phyloP scores from a whole-genome alignment of 2,888 invertebrate species.

The Gastracanthus pulcherrimus region DNA sequence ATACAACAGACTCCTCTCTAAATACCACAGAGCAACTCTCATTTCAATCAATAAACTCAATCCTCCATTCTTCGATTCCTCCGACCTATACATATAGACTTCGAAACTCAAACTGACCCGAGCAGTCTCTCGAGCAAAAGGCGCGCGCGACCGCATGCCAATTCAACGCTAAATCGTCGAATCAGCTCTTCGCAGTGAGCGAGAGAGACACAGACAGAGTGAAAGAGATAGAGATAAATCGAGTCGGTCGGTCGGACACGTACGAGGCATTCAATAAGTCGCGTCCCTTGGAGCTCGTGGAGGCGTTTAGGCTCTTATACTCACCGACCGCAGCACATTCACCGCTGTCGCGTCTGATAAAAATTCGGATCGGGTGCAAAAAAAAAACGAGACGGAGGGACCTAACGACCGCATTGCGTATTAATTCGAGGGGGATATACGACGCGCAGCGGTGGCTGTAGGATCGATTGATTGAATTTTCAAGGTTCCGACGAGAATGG shows the following conservation, averaged over 20 bases:
- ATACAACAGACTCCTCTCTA: too few relatives aligned
- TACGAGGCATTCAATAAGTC: constrained; percentile 33
- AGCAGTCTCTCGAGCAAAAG: neutral
- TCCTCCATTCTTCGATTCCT: too few relatives aligned
- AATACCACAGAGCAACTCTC: too few relatives aligned
- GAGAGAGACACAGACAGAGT: neutral
- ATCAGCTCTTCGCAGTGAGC: constrained; percentile 1
- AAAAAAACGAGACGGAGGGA: neutral
- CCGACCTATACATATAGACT: too few relatives aligned
- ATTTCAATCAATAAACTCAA: too few relatives aligned
- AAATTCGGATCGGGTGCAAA: neutral
- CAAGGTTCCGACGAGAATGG: neutral
- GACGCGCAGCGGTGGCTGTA: neutral
- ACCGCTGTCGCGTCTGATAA: neutral
- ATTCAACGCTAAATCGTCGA: constrained; percentile 4
- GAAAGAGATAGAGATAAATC: neutral
- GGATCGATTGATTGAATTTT: constrained; percentile 33
- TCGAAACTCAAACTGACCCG: too few relatives aligned
- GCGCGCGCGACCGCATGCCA: neutral
- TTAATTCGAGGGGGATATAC: constrained; percentile 5
- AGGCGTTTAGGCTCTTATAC: constrained; percentile 31
- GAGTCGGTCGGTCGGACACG: neutral
- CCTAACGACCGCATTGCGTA: constrained; percentile 16
- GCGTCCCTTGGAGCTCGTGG: neutral
- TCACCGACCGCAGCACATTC: neutral